Evolutionary conservation across 2,888 invertebrate genomes (phyloP).

Genomic region (Yponomeuta evonymella): DNA sequence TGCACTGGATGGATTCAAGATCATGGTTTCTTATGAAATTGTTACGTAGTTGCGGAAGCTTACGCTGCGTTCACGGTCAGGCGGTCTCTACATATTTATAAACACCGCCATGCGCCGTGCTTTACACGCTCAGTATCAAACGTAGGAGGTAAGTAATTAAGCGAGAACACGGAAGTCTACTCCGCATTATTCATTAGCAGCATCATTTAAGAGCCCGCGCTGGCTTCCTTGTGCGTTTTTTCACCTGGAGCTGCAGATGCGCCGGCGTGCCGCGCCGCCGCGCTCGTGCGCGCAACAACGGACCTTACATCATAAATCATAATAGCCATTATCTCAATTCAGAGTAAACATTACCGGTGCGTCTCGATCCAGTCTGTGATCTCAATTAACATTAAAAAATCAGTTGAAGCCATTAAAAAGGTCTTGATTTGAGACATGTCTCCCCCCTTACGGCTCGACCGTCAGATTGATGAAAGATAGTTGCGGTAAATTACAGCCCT

Average conservation of each 20-base stretch:
- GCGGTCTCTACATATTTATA: constrained; percentile 26
- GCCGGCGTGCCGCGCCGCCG: constrained; percentile 45
- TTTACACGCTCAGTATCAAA: constrained; percentile 8
- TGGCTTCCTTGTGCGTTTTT: constrained; percentile 57
- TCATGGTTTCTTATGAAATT: constrained; percentile 18
- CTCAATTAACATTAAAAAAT: background rate
- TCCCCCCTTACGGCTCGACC: background rate
- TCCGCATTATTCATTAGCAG: constrained; percentile 60
- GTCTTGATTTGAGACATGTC: background rate
- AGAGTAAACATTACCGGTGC: background rate
- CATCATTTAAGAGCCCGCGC: constrained; percentile 39
- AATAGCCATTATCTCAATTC: constrained; percentile 12
- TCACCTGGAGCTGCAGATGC: constrained; percentile 34
- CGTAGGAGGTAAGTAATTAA: constrained; percentile 52
- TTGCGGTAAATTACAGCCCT: too few species aligned
- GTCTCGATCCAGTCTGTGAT: constrained; percentile 2
- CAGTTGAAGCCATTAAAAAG: background rate
- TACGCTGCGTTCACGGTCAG: constrained; percentile 43
- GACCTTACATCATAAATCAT: constrained; percentile 45
- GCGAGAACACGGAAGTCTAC: constrained; percentile 57
- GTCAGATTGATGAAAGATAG: background rate
- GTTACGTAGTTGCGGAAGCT: constrained; percentile 32
- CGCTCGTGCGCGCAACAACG: constrained; percentile 50
- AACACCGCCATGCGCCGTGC: constrained; percentile 19
- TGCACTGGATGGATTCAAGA: background rate